These are phyloP conservation scores for Chloebia gouldiae DNA, from an alignment of 2,113 vertebrate species.

Conservation along the genomic window DNA sequence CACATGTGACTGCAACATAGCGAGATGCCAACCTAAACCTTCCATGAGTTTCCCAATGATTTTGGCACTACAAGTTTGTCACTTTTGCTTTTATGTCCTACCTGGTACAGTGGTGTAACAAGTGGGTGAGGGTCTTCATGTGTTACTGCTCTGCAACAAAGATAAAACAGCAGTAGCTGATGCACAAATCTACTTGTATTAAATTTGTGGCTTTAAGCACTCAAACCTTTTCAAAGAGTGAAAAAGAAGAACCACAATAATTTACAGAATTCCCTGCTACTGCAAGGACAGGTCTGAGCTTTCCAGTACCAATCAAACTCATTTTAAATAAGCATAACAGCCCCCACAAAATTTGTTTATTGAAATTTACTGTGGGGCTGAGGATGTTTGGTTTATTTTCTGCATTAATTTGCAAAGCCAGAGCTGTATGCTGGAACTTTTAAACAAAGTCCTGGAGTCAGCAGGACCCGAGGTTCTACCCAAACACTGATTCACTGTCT, in stretches of 20 bases:
- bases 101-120: not conserved
- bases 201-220: not conserved
- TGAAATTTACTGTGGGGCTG: not conserved
- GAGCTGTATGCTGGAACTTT: not conserved
- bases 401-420: not conserved
- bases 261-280: not conserved
- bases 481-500: not conserved
- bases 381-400: not conserved
- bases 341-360: not conserved
- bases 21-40: not conserved
- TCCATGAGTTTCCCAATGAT: not conserved
- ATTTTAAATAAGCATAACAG: not conserved
- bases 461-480: not conserved
- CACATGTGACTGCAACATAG: not conserved
- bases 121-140: not conserved
- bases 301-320: not conserved
- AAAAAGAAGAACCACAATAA: not conserved
- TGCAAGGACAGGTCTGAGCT: not conserved
- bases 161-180: not conserved
- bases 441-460: not conserved
- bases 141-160: not conserved
- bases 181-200: not conserved
- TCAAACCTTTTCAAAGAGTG: not conserved
- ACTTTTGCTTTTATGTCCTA: not conserved
- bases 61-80: fast-evolving